These are phyloP conservation scores for Cranoglanis bouderius DNA, from an alignment of 2,113 vertebrate species.

Conservation along the genomic window DNA sequence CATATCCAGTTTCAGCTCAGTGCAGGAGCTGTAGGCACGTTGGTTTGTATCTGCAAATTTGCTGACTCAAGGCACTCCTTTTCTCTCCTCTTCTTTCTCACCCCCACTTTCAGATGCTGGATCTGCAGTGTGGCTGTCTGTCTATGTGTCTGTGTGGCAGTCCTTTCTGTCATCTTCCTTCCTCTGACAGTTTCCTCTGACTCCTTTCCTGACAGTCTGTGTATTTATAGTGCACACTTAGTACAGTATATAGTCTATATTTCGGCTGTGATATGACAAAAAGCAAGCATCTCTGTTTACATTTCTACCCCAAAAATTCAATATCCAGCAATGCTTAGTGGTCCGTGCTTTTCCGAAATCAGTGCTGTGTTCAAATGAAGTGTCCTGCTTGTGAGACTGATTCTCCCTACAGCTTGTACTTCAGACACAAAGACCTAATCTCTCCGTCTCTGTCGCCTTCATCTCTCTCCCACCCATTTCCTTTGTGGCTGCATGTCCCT, in stretches of 20 bases:
- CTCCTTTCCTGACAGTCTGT: not conserved
- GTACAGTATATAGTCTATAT: not conserved
- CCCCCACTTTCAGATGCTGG: not conserved
- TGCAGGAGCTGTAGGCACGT: not conserved
- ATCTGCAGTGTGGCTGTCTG: slow-evolving; percentile 8
- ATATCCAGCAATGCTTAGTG: not conserved
- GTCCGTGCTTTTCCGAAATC: not conserved
- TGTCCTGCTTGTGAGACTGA: slow-evolving; percentile 3
- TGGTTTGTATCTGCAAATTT: not conserved
- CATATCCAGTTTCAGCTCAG: not conserved
- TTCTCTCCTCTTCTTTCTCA: not conserved
- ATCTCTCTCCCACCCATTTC: slow-evolving; percentile 32
- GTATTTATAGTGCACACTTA: not conserved
- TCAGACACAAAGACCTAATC: not conserved
- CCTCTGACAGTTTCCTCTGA: not conserved
- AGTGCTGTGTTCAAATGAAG: not conserved
- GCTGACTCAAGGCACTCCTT: slow-evolving; percentile 22
- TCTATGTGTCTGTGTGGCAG: too few species aligned
- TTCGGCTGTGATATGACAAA: not conserved
- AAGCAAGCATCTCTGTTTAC: not conserved
- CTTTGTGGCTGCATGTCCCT: not conserved
- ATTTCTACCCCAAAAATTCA: not conserved
- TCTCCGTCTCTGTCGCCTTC: slow-evolving; percentile 40
- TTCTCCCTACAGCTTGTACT: not conserved
- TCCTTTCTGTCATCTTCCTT: not conserved